Evolutionary conservation across 2,113 vertebrate genomes (phyloP).

Genomic region (Craseonycteris thonglongyai): DNA sequence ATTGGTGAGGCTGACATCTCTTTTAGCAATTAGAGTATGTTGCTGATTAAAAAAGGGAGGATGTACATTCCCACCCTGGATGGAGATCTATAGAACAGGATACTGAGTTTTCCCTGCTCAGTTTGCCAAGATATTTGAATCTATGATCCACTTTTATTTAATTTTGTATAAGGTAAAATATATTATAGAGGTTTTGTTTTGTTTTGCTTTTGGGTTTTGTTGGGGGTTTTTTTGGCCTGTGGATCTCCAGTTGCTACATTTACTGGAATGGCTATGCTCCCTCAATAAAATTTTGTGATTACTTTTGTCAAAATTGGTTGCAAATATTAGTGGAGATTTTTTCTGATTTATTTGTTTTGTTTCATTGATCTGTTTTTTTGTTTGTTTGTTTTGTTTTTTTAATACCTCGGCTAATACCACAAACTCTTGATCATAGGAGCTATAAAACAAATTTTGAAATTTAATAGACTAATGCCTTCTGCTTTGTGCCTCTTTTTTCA

Average conservation of each 20-base stretch:
- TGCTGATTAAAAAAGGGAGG: neutral
- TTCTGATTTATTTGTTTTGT: neutral
- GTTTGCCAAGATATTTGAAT: neutral
- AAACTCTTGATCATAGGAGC: neutral
- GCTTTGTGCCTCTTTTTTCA: neutral
- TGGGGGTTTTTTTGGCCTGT: neutral
- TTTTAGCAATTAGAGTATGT: neutral
- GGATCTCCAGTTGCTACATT: neutral
- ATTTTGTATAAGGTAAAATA: neutral
- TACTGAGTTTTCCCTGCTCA: neutral
- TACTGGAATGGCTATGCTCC: neutral
- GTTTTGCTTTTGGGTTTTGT: neutral
- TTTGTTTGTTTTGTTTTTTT: too few relatives aligned
- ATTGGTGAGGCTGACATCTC: neutral
- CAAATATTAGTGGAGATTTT: neutral
- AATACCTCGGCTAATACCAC: neutral
- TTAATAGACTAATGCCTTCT: neutral
- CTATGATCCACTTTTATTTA: neutral
- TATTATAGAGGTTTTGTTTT: neutral
- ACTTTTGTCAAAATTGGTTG: neutral
- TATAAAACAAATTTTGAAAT: neutral
- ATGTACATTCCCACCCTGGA: neutral
- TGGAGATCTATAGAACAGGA: neutral
- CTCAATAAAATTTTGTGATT: neutral
- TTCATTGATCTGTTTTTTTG: neutral